Percentiles rank a stretch among this genome's conserved stretches.
Evolutionary conservation across 2,888 invertebrate genomes (phyloP).

Genomic region (Euzetes globulus): DNA sequence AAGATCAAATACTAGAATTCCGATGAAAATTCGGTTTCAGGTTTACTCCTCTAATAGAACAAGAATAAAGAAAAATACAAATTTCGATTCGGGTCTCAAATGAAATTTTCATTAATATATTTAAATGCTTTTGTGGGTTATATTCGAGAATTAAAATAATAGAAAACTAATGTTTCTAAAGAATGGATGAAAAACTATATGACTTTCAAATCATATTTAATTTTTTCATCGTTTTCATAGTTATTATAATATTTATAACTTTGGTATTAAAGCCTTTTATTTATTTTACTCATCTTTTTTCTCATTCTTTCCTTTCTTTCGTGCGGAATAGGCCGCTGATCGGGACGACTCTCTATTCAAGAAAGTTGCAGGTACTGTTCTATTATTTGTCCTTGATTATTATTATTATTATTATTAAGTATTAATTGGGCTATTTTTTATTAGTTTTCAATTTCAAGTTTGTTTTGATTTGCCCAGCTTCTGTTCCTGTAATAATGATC

Average conservation of each 20-base stretch:
- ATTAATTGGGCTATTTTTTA: neutral
- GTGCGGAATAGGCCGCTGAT: constrained; percentile 39
- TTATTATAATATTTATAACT: neutral
- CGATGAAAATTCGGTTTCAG: neutral
- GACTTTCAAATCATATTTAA: neutral
- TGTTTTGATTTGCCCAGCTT: neutral
- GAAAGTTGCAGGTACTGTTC: constrained; percentile 61
- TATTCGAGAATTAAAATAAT: neutral
- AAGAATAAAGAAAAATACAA: too few relatives aligned
- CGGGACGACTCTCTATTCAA: constrained; percentile 56
- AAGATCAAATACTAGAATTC: neutral
- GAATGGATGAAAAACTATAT: neutral
- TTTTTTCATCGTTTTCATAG: neutral
- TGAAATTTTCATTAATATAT: neutral
- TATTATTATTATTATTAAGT: neutral
- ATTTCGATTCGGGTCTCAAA: too few relatives aligned
- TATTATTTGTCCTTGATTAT: neutral
- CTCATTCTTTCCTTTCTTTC: constrained; percentile 39
- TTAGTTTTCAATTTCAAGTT: neutral
- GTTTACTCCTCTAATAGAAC: too few relatives aligned
- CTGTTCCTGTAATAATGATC: neutral
- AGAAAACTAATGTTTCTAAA: neutral
- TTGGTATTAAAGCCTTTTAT: neutral
- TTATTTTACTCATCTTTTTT: neutral
- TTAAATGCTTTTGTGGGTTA: neutral